A percentile compares a stretch with the other conserved stretches of the same genome.
phyloP scores from a whole-genome alignment of 2,113 vertebrate species.

The Gallinago paraguaiae region DNA sequence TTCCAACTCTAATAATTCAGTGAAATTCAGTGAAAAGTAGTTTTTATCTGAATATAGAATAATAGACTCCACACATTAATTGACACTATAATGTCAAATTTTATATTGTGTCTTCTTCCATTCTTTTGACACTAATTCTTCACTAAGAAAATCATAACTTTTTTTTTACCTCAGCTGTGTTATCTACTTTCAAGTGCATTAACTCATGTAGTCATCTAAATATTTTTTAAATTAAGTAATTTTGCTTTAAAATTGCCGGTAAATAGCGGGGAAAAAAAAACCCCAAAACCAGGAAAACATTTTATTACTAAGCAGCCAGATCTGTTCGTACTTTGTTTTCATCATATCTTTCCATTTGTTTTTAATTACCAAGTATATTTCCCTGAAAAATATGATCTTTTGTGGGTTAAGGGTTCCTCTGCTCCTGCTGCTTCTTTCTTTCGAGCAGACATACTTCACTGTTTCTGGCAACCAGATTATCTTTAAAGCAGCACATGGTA shows the following conservation, averaged over 20 bases:
- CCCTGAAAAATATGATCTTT: background rate
- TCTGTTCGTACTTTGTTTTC: background rate
- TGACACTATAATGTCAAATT: background rate
- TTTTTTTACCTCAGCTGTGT: background rate
- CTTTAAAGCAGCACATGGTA: constrained; percentile 12
- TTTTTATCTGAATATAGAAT: background rate
- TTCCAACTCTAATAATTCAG: no score
- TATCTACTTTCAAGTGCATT: background rate
- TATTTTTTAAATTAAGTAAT: background rate
- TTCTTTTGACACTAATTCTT: background rate
- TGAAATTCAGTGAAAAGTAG: no score
- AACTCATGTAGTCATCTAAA: background rate
- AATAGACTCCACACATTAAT: background rate
- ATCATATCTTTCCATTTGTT: constrained; percentile 8
- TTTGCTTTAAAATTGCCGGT: background rate
- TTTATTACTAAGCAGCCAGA: background rate
- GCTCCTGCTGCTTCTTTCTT: constrained; percentile 22
- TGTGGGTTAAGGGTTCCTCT: constrained; percentile 9
- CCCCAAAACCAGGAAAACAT: fast-evolving
- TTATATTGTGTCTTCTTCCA: background rate
- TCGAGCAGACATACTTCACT: background rate
- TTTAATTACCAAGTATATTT: constrained; percentile 15
- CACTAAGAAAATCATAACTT: background rate
- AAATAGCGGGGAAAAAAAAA: background rate
- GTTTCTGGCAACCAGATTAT: constrained; percentile 41